Evolutionary conservation across 2,888 invertebrate genomes (phyloP), one percentile per base, ranked within the genome.

Genomic region (Crossocerus cetratus): DNA sequence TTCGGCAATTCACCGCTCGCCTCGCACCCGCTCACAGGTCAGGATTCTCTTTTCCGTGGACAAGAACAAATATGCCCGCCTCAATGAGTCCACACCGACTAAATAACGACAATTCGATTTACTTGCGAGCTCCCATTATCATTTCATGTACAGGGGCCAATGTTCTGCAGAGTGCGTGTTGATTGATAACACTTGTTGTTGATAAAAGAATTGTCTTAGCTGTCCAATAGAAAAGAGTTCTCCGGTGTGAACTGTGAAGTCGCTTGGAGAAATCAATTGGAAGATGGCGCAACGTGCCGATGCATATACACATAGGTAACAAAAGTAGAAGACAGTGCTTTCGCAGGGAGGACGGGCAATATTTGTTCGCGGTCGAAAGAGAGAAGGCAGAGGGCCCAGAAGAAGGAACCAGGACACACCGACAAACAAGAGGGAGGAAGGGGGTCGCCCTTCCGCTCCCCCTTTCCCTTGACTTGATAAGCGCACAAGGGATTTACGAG

Each of bases 401-500:
- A 74, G 69, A 74, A 70, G 77, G 74, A 72, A 77, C 74, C 72
- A 70, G 76, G 69, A 70, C 63, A 64, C 55, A 74, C 49, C 49
- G n/a, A 65, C 22, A 14, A 44, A 65, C 56, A 43, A n/a, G 55
- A 72, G 63, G 60, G 32, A 53, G 32, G 45, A 13, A 49, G 16
- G 16, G 16, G 49, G 3, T 49, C 16, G n/a, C 49, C 49, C 16
- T 49, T 5, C 49, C 49, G 1, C 16, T 49, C 49, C 16, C 57
- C 14, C 5, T n/a, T 14, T 32, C 45, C 44, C 57, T 14, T 20
- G 18, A 13, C 44, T 23, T 58, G n/a, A n/a, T 4, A 49, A 49
- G 49, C n/a, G n/a, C n/a, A 8, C 8, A 53, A 42, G 60, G 4
- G 68, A 57, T 87, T 92, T 95, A 95, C 89, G 95, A 96, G 86